Evolutionary conservation across 2,888 invertebrate species (phyloP).

Genomic region (Trichopria drosophilae): DNA sequence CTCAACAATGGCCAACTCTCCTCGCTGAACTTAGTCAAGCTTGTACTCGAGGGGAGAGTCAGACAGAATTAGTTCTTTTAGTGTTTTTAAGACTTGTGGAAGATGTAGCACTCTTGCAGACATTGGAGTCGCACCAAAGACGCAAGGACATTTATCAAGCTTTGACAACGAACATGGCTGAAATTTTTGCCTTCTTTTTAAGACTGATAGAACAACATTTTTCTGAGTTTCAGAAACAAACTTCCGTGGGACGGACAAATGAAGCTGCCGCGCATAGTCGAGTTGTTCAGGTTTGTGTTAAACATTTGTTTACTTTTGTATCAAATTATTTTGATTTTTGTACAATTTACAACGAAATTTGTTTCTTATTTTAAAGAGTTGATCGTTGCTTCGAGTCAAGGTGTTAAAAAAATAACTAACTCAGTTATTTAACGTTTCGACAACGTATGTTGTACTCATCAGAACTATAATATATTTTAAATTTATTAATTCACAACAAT

Average conservation of each 20-base stretch:
- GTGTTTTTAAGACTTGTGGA: constrained; percentile 89
- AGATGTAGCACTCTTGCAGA: constrained; percentile 89
- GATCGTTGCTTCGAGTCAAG: too few species aligned
- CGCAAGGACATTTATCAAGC: constrained; percentile 90
- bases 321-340: too few species aligned
- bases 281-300: constrained; percentile 69
- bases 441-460: too few species aligned
- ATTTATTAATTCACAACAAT: too few species aligned
- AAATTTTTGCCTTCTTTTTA: constrained; percentile 84
- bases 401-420: too few species aligned
- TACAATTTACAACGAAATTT: too few species aligned
- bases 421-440: too few species aligned
- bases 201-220: constrained; percentile 80
- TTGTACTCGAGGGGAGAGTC: constrained; percentile 80
- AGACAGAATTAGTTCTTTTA: constrained; percentile 86
- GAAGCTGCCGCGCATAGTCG: constrained; percentile 75
- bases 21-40: constrained; percentile 81
- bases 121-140: constrained; percentile 83
- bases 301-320: too few species aligned
- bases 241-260: constrained; percentile 65
- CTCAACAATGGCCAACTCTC: constrained; percentile 92
- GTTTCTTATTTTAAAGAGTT: not conserved
- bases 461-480: too few species aligned
- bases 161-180: constrained; percentile 82
- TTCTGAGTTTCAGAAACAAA: constrained; percentile 71